Evolutionary conservation across 2,888 invertebrate genomes (phyloP), one percentile per base, ranked within the genome.

Genomic region (Stenchaetothrips biformis): DNA sequence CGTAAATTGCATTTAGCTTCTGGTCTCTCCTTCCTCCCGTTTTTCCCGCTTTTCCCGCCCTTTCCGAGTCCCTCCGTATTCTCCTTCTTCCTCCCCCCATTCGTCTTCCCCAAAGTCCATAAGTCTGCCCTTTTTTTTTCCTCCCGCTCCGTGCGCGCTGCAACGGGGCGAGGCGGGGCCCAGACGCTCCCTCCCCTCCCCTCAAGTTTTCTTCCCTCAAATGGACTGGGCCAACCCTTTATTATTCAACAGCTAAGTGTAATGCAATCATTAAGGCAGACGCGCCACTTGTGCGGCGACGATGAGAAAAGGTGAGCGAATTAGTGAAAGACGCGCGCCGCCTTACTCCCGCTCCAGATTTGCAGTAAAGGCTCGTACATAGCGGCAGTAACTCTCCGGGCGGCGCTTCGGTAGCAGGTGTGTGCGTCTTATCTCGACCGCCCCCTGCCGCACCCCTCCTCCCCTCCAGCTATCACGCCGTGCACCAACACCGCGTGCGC

Each of bases 1-100:
- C 67, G 67, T 74, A 74, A 74, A 74, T 74, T 74, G 25, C 67
- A 74, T 74, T 74, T 74, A 74, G 67, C 21, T 74, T 74, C 67
- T 74, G 67, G 25, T 74, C 25, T 37, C 67, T 21, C 6, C 67
- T 21, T 37, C 37, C 37, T 37, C 37, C 53, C 6, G 16, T 16
- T 53, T 16, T 53, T 16, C 53, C 13, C 53, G 53, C 53, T 13
- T 53, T 37, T 37, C 37, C 37, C 37, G 37, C 18, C 13, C 53
- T 53, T 18, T 53, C 13, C 53, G 16, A 53, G 53, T 53, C 53
- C 13, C 13, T 53, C 37, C 37, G 37, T 53, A 53, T 53, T 11
- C 53, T 53, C 13, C 53, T 53, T 4, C 37, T 37, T 53, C 53
- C 53, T 18, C 18, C 13, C 53, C 53, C 11, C 53, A 53, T 53